These are phyloP conservation scores for Budorcas taxicolor DNA, from an alignment of 2,113 vertebrate species.

Conservation along the genomic window DNA sequence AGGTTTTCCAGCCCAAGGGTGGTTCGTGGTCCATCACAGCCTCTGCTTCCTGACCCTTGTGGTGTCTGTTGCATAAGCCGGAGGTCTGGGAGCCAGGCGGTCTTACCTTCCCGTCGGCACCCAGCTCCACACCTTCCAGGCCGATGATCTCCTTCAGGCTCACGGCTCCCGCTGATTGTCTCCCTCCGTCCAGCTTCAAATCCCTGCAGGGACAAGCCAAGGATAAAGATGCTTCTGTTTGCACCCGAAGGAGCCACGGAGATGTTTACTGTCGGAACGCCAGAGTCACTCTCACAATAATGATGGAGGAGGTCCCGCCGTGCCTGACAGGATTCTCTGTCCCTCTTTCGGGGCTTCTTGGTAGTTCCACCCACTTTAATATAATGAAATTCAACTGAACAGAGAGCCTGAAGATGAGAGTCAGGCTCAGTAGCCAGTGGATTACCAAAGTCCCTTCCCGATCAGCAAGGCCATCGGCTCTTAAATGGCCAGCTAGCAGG, in stretches of 20 bases:
- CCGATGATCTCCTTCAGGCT: conserved; percentile 95
- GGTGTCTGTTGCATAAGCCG: fast-evolving
- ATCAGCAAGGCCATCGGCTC: fast-evolving
- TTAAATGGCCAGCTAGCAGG: fast-evolving
- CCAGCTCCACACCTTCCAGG: conserved; percentile 97
- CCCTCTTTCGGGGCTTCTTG: neutral
- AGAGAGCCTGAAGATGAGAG: neutral
- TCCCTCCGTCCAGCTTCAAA: conserved; percentile 90
- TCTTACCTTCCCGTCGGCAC: conserved; percentile 97
- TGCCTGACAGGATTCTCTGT: fast-evolving
- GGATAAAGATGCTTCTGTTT: neutral
- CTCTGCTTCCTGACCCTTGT: neutral
- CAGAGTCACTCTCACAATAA: neutral
- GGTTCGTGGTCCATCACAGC: neutral
- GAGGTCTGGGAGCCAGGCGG: neutral
- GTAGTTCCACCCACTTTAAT: neutral
- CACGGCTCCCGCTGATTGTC: conserved; percentile 90
- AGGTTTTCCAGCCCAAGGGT: neutral
- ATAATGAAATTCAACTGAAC: neutral
- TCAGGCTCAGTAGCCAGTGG: fast-evolving
- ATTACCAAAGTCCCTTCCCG: fast-evolving
- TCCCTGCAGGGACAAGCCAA: conserved; percentile 86
- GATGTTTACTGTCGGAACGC: fast-evolving
- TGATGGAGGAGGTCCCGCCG: neutral
- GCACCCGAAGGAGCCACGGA: neutral